Percentiles rank a stretch among this genome's conserved stretches.
Evolutionary conservation across 1,140 invertebrate species (phyloP).

Genomic region (Lithobius niger): DNA sequence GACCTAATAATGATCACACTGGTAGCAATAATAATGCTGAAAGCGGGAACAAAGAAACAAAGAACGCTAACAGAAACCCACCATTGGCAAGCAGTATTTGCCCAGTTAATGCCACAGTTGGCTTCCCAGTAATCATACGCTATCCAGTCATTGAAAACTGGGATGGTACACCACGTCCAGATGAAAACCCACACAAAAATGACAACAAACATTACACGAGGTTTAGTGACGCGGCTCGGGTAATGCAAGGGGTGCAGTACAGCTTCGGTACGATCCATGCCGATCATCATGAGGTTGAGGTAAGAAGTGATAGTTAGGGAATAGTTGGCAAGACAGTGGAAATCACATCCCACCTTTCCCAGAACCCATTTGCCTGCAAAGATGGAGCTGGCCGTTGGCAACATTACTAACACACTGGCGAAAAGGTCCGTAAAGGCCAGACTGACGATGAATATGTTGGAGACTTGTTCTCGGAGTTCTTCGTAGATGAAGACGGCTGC

Average conservation of each 20-base stretch:
- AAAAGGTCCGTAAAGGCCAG: slow-evolving; percentile 8
- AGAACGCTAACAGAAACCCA: not conserved
- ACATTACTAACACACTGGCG: slow-evolving; percentile 5
- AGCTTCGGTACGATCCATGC: slow-evolving; percentile 10
- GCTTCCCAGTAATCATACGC: slow-evolving; percentile 11
- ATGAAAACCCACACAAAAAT: not conserved
- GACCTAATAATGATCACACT: not conserved
- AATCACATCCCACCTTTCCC: not conserved
- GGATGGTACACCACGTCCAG: not conserved
- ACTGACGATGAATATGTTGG: slow-evolving; percentile 8
- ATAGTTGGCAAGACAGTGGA: slow-evolving; percentile 6
- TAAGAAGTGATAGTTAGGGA: slow-evolving; percentile 3
- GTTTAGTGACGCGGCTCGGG: not conserved
- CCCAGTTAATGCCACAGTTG: not conserved
- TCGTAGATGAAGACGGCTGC: not conserved
- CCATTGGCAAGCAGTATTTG: not conserved
- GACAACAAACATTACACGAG: not conserved
- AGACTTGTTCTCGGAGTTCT: not conserved
- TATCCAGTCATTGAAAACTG: not conserved
- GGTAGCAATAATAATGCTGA: not conserved
- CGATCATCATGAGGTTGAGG: slow-evolving; percentile 6
- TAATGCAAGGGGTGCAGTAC: slow-evolving; percentile 10
- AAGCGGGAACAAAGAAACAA: slow-evolving; percentile 1
- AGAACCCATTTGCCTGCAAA: slow-evolving; percentile 10
- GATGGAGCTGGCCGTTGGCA: slow-evolving; percentile 3